phyloP scores from a whole-genome alignment of 1,140 invertebrate species.

The Drosophila micromelanica region DNA sequence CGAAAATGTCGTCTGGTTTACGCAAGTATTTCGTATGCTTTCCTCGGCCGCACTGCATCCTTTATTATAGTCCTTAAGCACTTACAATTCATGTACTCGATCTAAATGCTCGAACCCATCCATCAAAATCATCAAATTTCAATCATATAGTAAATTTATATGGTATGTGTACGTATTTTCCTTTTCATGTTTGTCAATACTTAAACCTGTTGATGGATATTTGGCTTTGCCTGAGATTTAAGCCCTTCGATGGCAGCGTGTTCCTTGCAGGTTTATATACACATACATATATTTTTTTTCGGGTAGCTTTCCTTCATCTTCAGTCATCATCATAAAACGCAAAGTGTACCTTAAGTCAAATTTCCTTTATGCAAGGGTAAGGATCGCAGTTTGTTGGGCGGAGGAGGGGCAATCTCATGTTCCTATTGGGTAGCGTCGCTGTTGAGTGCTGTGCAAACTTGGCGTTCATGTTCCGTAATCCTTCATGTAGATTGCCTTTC shows the following conservation, averaged over 20 bases:
- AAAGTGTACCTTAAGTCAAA: conserved; percentile 70
- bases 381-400: conserved; percentile 1
- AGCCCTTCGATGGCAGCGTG: conserved; percentile 46
- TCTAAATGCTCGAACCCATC: conserved; percentile 30
- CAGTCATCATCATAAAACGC: conserved; percentile 61
- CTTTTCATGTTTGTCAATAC: conserved; percentile 72
- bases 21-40: neutral
- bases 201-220: conserved; percentile 70
- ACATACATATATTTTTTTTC: conserved; percentile 11
- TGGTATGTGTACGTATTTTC: conserved; percentile 38
- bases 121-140: conserved; percentile 51
- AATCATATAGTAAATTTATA: conserved; percentile 49
- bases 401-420: conserved; percentile 33
- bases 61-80: conserved; percentile 3
- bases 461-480: conserved; percentile 48
- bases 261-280: conserved; percentile 21
- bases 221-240: conserved; percentile 39
- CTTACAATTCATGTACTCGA: conserved; percentile 27
- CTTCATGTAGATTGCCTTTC: conserved; percentile 60
- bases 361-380: conserved; percentile 47
- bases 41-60: neutral
- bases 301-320: conserved; percentile 8
- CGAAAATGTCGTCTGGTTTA: neutral
- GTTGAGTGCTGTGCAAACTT: conserved; percentile 65
- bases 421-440: conserved; percentile 30